Evolutionary conservation across 2,113 vertebrate genomes (phyloP).

Genomic region (Silurus asotus): DNA sequence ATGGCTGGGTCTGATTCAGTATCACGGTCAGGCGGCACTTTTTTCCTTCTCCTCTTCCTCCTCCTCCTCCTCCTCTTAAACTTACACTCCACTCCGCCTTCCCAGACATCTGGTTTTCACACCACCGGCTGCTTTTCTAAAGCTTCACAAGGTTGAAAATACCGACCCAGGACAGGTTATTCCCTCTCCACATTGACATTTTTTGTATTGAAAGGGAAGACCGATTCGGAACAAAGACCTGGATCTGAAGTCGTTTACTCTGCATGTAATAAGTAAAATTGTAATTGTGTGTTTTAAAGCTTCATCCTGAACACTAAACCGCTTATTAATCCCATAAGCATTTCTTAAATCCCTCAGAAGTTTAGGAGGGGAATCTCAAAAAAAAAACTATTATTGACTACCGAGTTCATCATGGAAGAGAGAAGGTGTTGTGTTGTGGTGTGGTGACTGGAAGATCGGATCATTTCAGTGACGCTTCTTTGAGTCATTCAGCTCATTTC

Average conservation of each 20-base stretch:
- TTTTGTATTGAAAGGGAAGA: not conserved
- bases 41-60: not conserved
- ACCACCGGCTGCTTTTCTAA: slow-evolving; percentile 26
- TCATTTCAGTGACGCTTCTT: too few relatives aligned
- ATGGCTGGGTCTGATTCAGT: slow-evolving; percentile 79
- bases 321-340: not conserved
- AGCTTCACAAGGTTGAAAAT: not conserved
- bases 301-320: not conserved
- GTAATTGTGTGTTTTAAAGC: not conserved
- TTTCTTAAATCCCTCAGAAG: slow-evolving; percentile 37
- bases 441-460: too few relatives aligned
- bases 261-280: not conserved
- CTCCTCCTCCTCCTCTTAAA: not conserved
- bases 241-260: too few relatives aligned
- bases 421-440: not conserved
- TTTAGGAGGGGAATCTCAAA: slow-evolving; percentile 39
- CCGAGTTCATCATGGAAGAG: not conserved
- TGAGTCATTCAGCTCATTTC: too few relatives aligned
- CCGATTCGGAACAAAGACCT: not conserved
- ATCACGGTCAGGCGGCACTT: slow-evolving; percentile 66
- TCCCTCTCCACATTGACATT: not conserved
- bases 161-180: slow-evolving; percentile 14
- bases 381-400: slow-evolving; percentile 48
- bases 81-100: slow-evolving; percentile 20
- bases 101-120: slow-evolving; percentile 34